Evolutionary conservation across 2,113 vertebrate genomes (phyloP).

Genomic region (Embiotoca jacksoni): DNA sequence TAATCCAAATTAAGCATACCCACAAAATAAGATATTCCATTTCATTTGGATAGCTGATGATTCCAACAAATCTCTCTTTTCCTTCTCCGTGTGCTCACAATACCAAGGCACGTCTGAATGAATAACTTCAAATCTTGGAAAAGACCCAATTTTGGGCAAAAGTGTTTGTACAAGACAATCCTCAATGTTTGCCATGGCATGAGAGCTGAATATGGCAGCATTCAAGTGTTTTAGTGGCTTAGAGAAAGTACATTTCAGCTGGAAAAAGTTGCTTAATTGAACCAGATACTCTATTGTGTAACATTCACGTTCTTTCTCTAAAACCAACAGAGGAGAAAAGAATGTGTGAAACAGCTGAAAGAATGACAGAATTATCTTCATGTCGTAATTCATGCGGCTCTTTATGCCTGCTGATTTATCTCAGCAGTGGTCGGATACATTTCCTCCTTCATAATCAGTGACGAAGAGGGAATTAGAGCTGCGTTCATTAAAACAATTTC

Average conservation of each 20-base stretch:
- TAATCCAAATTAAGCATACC: constrained; percentile 83
- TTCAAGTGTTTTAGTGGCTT: constrained; percentile 75
- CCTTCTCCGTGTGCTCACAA: constrained; percentile 58
- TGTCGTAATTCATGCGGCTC: constrained; percentile 70
- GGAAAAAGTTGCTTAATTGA: constrained; percentile 79
- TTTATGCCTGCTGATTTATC: constrained; percentile 72
- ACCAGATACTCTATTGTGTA: constrained; percentile 77
- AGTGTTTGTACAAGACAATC: constrained; percentile 76
- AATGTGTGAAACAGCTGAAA: constrained; percentile 70
- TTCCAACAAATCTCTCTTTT: constrained; percentile 75
- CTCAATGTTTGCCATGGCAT: constrained; percentile 66
- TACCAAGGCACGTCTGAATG: constrained; percentile 71
- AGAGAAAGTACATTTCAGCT: constrained; percentile 71
- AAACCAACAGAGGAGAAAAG: constrained; percentile 69
- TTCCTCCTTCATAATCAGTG: constrained; percentile 74
- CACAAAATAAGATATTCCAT: constrained; percentile 81
- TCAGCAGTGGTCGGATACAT: constrained; percentile 74
- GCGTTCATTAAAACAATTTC: constrained; percentile 73
- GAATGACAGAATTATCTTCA: constrained; percentile 74
- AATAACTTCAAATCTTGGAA: constrained; percentile 68
- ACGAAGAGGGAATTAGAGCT: constrained; percentile 71
- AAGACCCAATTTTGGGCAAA: constrained; percentile 63
- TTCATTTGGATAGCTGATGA: constrained; percentile 79
- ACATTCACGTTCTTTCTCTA: constrained; percentile 57
- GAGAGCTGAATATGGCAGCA: constrained; percentile 66